These are phyloP conservation scores for Albula goreensis DNA, from an alignment of 2,113 vertebrate genomes.

Conservation along the genomic window DNA sequence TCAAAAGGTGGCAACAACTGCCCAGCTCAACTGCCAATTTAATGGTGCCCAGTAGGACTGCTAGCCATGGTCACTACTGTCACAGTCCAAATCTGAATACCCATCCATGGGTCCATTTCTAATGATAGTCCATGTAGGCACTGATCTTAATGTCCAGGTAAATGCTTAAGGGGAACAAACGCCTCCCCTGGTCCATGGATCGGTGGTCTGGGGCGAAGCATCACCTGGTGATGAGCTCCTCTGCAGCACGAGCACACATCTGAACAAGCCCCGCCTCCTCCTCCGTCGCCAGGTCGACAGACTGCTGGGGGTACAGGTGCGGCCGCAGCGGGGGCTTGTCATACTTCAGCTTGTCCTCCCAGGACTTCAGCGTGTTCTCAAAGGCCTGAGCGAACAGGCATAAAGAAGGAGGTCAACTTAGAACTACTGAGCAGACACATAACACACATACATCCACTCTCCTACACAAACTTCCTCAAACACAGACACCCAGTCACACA, in stretches of 20 bases:
- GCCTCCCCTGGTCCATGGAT: neutral
- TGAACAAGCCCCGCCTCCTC: constrained; percentile 85
- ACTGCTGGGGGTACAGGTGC: constrained; percentile 85
- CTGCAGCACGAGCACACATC: constrained; percentile 85
- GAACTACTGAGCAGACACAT: neutral
- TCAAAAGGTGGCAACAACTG: too few species aligned
- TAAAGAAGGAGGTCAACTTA: neutral
- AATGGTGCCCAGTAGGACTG: too few species aligned
- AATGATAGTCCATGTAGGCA: too few species aligned
- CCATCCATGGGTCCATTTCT: too few species aligned
- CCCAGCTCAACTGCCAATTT: too few species aligned
- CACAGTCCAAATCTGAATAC: too few species aligned
- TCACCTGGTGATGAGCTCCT: constrained; percentile 92
- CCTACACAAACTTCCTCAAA: neutral
- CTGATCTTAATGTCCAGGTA: neutral
- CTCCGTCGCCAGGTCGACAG: constrained; percentile 85
- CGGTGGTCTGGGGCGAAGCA: neutral
- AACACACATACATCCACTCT: neutral
- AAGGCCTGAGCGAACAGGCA: constrained; percentile 76
- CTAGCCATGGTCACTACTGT: too few species aligned
- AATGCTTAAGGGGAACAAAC: neutral
- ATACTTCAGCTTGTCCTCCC: constrained; percentile 95
- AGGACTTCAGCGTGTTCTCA: constrained; percentile 93
- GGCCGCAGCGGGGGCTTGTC: constrained; percentile 85
- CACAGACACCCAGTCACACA: neutral